phyloP scores from a whole-genome alignment of 2,797 vertebrate genomes.

The Halcyon leucocephala region DNA sequence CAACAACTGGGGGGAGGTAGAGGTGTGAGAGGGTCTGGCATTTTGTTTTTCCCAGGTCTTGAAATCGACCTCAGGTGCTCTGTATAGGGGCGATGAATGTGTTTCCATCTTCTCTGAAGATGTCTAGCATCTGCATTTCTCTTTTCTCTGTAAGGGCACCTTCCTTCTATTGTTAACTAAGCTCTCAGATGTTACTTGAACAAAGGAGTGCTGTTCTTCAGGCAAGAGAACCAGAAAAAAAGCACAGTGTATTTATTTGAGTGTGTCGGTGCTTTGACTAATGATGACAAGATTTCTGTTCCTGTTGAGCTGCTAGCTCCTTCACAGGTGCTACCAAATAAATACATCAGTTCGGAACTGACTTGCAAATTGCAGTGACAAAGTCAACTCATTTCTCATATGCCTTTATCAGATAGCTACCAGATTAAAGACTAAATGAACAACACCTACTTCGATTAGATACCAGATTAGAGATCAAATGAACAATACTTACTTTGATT shows the following conservation, averaged over 20 bases:
- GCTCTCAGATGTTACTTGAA: slow-evolving; percentile 11
- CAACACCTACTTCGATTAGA: background rate
- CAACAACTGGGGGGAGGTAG: accelerated
- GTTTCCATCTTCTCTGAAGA: background rate
- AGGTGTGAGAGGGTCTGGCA: background rate
- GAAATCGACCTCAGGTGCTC: background rate
- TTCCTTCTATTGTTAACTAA: background rate
- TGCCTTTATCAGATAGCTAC: background rate
- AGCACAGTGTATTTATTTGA: background rate
- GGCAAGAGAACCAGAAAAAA: background rate
- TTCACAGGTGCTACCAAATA: background rate
- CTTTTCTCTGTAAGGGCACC: background rate
- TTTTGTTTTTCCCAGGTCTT: background rate
- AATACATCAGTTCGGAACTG: background rate
- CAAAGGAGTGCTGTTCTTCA: background rate
- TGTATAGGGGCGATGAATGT: background rate
- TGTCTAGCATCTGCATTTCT: background rate
- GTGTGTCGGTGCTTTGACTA: background rate
- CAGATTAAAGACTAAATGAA: slow-evolving; percentile 15
- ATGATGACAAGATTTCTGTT: slow-evolving; percentile 18
- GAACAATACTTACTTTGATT: background rate
- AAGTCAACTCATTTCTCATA: background rate
- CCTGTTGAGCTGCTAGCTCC: background rate
- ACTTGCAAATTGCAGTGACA: background rate
- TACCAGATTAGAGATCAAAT: slow-evolving; percentile 1